Base-by-base conservation (phyloP, 2,113 vertebrate genomes). In the Hyperopisus bebe region DNA sequence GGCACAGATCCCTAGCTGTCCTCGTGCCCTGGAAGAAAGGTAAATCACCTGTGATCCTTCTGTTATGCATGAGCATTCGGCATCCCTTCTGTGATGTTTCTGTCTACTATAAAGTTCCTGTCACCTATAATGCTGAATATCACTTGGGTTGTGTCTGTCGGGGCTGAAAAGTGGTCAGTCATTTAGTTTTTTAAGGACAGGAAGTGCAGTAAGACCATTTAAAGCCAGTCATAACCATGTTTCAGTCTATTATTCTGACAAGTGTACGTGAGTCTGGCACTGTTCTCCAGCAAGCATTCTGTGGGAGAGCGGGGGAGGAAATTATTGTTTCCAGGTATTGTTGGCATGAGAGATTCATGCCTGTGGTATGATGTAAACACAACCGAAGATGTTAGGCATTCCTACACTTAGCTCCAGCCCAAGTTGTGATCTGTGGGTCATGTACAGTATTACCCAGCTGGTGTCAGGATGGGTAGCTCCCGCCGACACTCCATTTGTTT, bases 11-110 rank as follows among this genome's bases (percentile, higher is more conserved):
- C 0, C 95, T 97, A 91, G 91, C 95, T 85, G 94, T 97, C 90
- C 91, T 93, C 62, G 92, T 94, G 80, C 94, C 95, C 4, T 97
- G 96, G 96, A 96, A 90, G 80, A 96, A 94, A 97, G 97, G 97
- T 97, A 96, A 90, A 92, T 86, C 53, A 87, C 7, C 55, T 13
- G 39, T 35, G 31, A 55, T 55, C 87, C 3, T 21, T 55, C 51
- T 87, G 31, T 58, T 9, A 31, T 3, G 31, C 27, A n/a, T 27
- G 39, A 39, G 53, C 24, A 9, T 11, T n/a, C 21, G 51, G 17
- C 55, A n/a, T 39, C 35, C 87, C 85, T 51, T 35, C 15, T 31
- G n/a, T 84, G 10, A 70, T 13, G 27, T 5, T 47, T 24, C 82
- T 44, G 7, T 47, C 13, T 84, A 1, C 27, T 13, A 70, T 5